These are phyloP conservation scores for Mystacides longicornis DNA, from an alignment of 2,888 invertebrate genomes.

Conservation along the genomic window DNA sequence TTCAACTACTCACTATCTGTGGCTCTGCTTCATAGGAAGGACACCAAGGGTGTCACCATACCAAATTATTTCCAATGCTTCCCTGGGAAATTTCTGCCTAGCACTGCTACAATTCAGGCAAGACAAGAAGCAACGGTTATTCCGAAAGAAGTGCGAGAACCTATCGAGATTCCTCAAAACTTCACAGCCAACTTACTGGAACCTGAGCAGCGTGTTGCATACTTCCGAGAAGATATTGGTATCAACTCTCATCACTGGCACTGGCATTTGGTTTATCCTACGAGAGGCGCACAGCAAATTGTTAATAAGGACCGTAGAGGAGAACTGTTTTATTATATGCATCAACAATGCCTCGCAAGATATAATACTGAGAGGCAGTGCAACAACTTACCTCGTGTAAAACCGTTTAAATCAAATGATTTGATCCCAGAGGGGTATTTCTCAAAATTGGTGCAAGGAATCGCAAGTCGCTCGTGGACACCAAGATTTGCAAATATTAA, in stretches of 20 bases:
- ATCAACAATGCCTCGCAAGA: constrained; percentile 35
- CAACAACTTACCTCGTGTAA: constrained; percentile 28
- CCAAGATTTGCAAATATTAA: constrained; percentile 54
- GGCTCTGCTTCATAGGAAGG: constrained; percentile 49
- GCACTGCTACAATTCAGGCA: constrained; percentile 37
- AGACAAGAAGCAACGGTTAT: constrained; percentile 38
- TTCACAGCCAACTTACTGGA: constrained; percentile 33
- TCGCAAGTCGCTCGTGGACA: constrained; percentile 65
- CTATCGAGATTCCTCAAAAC: constrained; percentile 32
- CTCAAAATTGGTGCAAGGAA: constrained; percentile 69
- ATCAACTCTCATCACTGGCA: constrained; percentile 51
- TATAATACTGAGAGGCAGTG: constrained; percentile 33
- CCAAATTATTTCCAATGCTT: constrained; percentile 47
- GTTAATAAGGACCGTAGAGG: constrained; percentile 34
- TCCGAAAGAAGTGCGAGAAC: constrained; percentile 25
- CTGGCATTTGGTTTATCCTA: constrained; percentile 44
- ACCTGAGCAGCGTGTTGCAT: constrained; percentile 34
- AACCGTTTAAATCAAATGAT: constrained; percentile 33
- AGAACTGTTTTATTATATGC: constrained; percentile 38
- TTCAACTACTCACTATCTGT: constrained; percentile 56
- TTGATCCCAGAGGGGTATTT: constrained; percentile 73
- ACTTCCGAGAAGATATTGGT: constrained; percentile 48
- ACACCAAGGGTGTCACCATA: constrained; percentile 42
- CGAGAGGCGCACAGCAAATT: constrained; percentile 26
- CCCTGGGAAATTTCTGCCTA: constrained; percentile 47